A percentile compares a stretch with the other conserved stretches of the same genome.
Conservation (phyloP, 2,113 vertebrate genomes). For the Pygoscelis adeliae region DNA sequence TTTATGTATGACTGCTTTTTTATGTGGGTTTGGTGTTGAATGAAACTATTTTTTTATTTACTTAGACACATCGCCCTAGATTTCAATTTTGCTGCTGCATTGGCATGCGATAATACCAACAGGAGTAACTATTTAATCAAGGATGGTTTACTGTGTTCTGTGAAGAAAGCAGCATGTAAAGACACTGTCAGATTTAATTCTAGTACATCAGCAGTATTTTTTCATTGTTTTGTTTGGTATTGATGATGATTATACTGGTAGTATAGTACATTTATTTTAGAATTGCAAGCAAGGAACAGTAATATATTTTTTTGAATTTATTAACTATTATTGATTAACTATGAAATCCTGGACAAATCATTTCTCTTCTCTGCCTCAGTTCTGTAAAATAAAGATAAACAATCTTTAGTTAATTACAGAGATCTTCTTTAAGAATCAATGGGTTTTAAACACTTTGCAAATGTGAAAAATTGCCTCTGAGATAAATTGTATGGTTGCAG, state of each 20-base stretch:
- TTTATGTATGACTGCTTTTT: background rate
- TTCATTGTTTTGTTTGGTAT: background rate
- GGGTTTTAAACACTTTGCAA: background rate
- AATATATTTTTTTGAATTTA: background rate
- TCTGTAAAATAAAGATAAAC: background rate
- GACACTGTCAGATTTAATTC: background rate
- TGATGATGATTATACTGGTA: background rate
- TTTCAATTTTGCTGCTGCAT: background rate
- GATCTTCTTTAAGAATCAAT: background rate
- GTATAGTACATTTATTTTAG: background rate
- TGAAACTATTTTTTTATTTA: background rate
- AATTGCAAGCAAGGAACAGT: background rate
- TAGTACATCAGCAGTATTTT: background rate
- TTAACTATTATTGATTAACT: background rate
- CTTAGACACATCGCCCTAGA: background rate
- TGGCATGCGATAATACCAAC: background rate
- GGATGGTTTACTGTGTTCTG: background rate
- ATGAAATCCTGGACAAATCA: background rate
- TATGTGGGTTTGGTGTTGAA: background rate
- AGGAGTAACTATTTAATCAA: background rate
- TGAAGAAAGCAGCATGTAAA: background rate
- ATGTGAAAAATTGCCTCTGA: background rate
- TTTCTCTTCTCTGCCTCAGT: background rate
- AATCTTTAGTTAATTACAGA: background rate
- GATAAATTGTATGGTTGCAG: background rate